Conservation (phyloP, 2,888 invertebrate species). For the Trimorus sp. region DNA sequence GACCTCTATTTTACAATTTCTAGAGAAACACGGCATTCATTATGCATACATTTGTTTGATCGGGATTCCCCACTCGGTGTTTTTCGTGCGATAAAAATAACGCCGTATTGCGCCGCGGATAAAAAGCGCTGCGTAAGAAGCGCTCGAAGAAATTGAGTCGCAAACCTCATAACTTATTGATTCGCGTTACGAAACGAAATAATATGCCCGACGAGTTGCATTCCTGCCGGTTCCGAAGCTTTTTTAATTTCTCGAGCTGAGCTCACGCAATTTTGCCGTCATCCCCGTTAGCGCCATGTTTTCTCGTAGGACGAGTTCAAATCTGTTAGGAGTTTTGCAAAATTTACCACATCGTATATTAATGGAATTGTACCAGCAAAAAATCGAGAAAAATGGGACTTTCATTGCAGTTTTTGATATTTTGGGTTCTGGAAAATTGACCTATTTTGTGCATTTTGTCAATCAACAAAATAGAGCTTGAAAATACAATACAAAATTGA, state of each 20-base stretch:
- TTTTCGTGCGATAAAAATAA: constrained; percentile 36
- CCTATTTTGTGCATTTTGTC: too few species aligned
- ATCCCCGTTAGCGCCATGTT: too few species aligned
- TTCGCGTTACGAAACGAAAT: constrained; percentile 32
- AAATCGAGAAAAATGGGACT: too few species aligned
- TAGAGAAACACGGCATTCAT: constrained; percentile 34
- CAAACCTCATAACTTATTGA: constrained; percentile 34
- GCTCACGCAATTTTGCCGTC: too few species aligned
- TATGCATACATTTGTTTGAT: constrained; percentile 49
- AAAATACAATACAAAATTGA: too few species aligned
- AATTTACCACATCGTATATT: too few species aligned
- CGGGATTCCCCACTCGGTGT: constrained; percentile 10
- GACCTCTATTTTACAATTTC: constrained; percentile 40
- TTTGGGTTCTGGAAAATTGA: too few species aligned
- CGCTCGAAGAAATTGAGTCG: constrained; percentile 20
- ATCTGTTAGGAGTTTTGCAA: too few species aligned
- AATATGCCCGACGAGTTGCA: constrained; percentile 2
- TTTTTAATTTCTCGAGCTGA: not conserved
- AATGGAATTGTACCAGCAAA: too few species aligned
- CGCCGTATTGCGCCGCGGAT: not conserved
- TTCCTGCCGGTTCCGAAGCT: constrained; percentile 1
- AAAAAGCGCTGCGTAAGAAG: constrained; percentile 40
- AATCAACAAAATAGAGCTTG: too few species aligned
- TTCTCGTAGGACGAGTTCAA: too few species aligned
- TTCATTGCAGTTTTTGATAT: too few species aligned